A percentile compares a stretch with the other conserved stretches of the same genome.
Evolutionary conservation across 2,797 vertebrate genomes (phyloP).

Genomic region (Amblyraja radiata): DNA sequence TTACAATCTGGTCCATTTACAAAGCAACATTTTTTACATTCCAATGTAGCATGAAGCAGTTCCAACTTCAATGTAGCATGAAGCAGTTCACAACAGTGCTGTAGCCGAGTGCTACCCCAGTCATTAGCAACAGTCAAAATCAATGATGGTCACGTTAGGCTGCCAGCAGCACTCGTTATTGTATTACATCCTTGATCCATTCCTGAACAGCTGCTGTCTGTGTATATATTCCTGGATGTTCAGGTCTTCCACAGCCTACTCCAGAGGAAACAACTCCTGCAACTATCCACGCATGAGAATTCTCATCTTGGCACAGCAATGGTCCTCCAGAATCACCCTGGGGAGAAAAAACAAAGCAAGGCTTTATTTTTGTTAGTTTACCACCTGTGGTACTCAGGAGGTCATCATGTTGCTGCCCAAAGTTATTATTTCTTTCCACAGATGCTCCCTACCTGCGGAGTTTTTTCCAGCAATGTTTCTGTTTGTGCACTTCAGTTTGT

Average conservation of each 20-base stretch:
- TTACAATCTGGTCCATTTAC: not conserved
- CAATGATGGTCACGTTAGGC: not conserved
- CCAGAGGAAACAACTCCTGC: constrained; percentile 15
- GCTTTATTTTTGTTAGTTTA: no score
- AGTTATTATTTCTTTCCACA: no score
- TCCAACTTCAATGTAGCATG: no score
- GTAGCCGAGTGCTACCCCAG: no score
- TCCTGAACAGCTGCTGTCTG: not conserved
- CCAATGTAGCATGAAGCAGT: not conserved
- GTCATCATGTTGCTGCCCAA: no score
- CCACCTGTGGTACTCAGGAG: no score
- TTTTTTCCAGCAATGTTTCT: no score
- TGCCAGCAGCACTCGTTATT: not conserved
- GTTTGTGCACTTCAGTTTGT: no score
- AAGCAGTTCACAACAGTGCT: no score
- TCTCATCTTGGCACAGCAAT: constrained; percentile 21
- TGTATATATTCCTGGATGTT: constrained; percentile 13
- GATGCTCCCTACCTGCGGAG: no score
- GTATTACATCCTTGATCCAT: not conserved
- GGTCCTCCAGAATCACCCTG: constrained; percentile 38
- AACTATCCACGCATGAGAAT: constrained; percentile 2
- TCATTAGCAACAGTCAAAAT: no score
- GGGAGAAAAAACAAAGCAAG: not conserved
- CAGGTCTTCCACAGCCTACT: constrained; percentile 18
- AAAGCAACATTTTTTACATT: no score